Percentiles rank a stretch among this genome's conserved stretches.
These are phyloP conservation scores for Neria commutata DNA, from an alignment of 2,888 invertebrate species.

Conservation along the genomic window DNA sequence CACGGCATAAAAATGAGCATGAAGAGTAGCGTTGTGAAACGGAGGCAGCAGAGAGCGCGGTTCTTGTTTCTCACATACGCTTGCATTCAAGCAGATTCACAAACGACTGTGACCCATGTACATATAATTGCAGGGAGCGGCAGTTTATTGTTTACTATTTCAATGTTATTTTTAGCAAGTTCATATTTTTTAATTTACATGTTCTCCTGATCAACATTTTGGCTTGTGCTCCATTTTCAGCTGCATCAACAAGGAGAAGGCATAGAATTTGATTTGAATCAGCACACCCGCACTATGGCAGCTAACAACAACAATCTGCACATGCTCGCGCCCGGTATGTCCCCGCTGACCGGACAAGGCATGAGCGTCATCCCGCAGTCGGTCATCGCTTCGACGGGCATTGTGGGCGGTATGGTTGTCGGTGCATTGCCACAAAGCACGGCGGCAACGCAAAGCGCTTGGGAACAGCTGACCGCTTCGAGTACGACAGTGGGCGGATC, in stretches of 20 bases:
- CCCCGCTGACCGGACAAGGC: constrained; percentile 22
- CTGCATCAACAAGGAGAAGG: too few species aligned
- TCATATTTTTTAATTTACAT: too few species aligned
- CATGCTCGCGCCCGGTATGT: constrained; percentile 39
- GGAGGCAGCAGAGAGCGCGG: too few species aligned
- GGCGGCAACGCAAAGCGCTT: constrained; percentile 53
- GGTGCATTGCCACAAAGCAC: constrained; percentile 40
- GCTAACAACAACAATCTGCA: constrained; percentile 48
- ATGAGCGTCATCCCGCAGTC: constrained; percentile 42
- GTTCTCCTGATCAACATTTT: too few species aligned
- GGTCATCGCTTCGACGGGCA: constrained; percentile 51
- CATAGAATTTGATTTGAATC: constrained; percentile 16
- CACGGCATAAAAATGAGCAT: too few species aligned
- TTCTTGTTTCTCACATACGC: too few species aligned
- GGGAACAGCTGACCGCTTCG: constrained; percentile 61
- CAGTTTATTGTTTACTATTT: background rate
- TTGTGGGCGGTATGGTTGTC: constrained; percentile 49
- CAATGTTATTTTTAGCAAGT: constrained; percentile 20
- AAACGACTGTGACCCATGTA: too few species aligned
- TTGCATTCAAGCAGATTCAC: too few species aligned
- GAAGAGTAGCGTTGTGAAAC: too few species aligned
- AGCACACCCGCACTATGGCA: constrained; percentile 41
- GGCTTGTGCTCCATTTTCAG: too few species aligned
- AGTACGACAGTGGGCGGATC: too few species aligned
- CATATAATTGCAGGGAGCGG: too few species aligned